Evolutionary conservation across 2,888 invertebrate genomes (phyloP).

Genomic region (Gymnocheta viridis): DNA sequence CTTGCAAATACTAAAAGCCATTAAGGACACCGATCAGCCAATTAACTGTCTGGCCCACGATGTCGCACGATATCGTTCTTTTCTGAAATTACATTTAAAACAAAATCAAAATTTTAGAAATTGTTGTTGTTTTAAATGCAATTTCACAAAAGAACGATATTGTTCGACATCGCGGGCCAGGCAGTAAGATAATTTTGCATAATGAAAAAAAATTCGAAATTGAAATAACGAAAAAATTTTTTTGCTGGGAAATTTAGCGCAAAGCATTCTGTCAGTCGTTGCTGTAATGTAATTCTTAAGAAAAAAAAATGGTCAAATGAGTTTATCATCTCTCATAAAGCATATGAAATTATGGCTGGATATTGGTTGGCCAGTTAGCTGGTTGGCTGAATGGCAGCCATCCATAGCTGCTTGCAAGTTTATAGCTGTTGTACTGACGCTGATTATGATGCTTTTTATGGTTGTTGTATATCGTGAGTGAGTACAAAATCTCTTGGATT

Average conservation of each 20-base stretch:
- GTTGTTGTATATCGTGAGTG: slow-evolving; percentile 38
- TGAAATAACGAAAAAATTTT: neutral
- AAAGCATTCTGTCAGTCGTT: slow-evolving; percentile 32
- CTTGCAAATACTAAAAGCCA: too few species aligned
- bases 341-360: slow-evolving; percentile 57
- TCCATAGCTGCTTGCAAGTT: neutral
- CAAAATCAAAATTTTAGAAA: too few species aligned
- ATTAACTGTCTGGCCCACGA: too few species aligned
- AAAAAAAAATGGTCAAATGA: slow-evolving; percentile 65
- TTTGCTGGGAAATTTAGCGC: slow-evolving; percentile 25
- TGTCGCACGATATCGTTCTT: too few species aligned
- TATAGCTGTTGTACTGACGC: neutral
- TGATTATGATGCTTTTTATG: slow-evolving; percentile 50
- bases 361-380: slow-evolving; percentile 41
- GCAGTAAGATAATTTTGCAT: too few species aligned
- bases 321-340: slow-evolving; percentile 66
- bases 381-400: slow-evolving; percentile 32
- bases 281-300: slow-evolving; percentile 53
- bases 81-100: too few species aligned
- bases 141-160: too few species aligned
- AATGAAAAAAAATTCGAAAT: too few species aligned
- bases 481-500: slow-evolving; percentile 50
- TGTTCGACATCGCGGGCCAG: too few species aligned
- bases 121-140: too few species aligned
- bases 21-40: too few species aligned